phyloP scores from a whole-genome alignment of 2,113 vertebrate genomes.

The Phaethornis superciliosus region DNA sequence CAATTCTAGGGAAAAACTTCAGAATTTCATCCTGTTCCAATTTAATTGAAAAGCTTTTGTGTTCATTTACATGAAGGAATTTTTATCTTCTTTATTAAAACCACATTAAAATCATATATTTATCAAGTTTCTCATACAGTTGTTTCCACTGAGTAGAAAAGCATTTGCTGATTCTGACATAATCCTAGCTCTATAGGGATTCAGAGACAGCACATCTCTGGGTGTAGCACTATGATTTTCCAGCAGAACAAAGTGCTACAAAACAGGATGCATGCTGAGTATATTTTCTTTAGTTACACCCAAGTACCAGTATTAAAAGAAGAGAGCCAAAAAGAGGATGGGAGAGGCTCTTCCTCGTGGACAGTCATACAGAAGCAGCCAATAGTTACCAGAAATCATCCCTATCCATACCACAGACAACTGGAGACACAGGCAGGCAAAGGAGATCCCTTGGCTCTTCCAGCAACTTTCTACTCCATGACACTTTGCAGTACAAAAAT shows the following conservation, averaged over 20 bases:
- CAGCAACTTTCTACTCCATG: background rate
- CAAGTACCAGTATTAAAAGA: background rate
- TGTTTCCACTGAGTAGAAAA: background rate
- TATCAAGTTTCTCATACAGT: background rate
- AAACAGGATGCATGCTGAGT: background rate
- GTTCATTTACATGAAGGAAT: fast-evolving
- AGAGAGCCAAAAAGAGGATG: background rate
- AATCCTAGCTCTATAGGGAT: background rate
- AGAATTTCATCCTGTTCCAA: background rate
- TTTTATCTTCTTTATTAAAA: background rate
- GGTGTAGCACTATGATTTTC: background rate
- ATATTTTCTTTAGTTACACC: background rate
- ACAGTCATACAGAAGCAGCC: background rate
- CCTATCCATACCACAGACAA: background rate
- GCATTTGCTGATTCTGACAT: background rate
- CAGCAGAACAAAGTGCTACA: background rate
- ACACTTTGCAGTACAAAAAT: background rate
- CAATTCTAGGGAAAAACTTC: background rate
- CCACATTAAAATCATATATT: background rate
- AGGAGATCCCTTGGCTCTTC: background rate
- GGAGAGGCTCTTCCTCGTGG: background rate
- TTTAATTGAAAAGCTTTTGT: background rate
- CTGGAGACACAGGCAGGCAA: background rate
- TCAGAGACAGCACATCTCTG: background rate
- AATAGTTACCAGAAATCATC: background rate